Evolutionary conservation across 2,888 invertebrate genomes (phyloP).

Genomic region (Nemapogon koenigi): DNA sequence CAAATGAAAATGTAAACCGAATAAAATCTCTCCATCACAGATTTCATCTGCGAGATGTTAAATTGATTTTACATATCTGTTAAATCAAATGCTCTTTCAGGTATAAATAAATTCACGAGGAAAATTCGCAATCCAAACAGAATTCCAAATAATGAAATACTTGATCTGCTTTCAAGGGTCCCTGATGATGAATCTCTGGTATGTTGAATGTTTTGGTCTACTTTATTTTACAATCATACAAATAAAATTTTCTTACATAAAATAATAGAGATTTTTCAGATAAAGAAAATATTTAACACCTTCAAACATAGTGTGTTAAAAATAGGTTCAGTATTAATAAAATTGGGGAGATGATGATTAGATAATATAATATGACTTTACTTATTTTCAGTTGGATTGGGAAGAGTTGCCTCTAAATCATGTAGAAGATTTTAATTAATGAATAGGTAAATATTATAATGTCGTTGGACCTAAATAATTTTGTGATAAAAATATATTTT

Average conservation of each 20-base stretch:
- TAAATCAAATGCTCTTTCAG: no score
- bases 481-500: not conserved
- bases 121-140: slow-evolving; percentile 89
- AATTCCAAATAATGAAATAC: slow-evolving; percentile 92
- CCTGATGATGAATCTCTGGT: slow-evolving; percentile 93
- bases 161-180: slow-evolving; percentile 92
- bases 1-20: no score
- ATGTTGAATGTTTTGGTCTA: slow-evolving; percentile 27
- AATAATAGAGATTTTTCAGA: no score
- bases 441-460: not conserved
- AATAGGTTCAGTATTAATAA: no score
- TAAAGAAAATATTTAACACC: no score
- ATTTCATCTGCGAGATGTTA: no score
- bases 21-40: no score
- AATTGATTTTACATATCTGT: no score
- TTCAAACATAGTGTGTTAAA: no score
- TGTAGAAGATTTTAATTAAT: slow-evolving; percentile 26
- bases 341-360: not conserved
- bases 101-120: slow-evolving; percentile 89
- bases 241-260: no score
- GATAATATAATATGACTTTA: not conserved
- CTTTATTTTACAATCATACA: not conserved
- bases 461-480: not conserved
- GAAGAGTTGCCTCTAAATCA: slow-evolving; percentile 35
- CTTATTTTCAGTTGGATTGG: slow-evolving; percentile 34